Evolutionary conservation across 2,888 invertebrate genomes (phyloP), one percentile per base, ranked within the genome.

Genomic region (Apamea sordens): DNA sequence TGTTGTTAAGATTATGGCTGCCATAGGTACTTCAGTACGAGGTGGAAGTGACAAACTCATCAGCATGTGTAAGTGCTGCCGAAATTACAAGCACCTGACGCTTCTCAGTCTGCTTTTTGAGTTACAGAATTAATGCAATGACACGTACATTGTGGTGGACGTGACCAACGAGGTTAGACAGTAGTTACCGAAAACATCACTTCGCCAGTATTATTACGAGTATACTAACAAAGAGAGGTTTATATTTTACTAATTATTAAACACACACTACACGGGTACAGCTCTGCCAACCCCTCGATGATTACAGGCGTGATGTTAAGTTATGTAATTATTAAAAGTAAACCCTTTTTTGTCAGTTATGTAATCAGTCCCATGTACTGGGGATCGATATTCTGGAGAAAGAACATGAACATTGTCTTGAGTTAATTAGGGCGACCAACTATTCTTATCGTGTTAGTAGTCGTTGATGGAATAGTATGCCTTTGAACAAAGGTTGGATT

Each of bases 151-250:
- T 67, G 21, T 0, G 61, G 10, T 24, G 65, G 1, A 53, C 65
- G 65, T 84, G 84, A 50, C 50, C 36, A 59, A 70, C 36, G 21
- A 68, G 13, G 77, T n/a, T n/a, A 21, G 8, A 44, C 44, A 32
- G 11, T 64, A 36, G 10, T 63, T 32, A 53, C 10, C 32, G 0
- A 21, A 32, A 64, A 21, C 21, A 32, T 11, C 21, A 11, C 21
- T 32, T 21, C 1, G 1, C 5, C 32, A 18, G 8, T 32, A 8
- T 18, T 21, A 21, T 21, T 32, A 1, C 32, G 32, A 32, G 32
- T 21, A n/a, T n/a, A 63, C 18, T 63, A 63, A 18, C 3, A 24
- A 11, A 3, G 59, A n/a, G 11, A 59, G n/a, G n/a, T 41, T 41
- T 41, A 41, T 6, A 41, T 41, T 41, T 41, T 41, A 41, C 41